Conservation (phyloP, 2,113 vertebrate species). For the Collichthys lucidus region DNA sequence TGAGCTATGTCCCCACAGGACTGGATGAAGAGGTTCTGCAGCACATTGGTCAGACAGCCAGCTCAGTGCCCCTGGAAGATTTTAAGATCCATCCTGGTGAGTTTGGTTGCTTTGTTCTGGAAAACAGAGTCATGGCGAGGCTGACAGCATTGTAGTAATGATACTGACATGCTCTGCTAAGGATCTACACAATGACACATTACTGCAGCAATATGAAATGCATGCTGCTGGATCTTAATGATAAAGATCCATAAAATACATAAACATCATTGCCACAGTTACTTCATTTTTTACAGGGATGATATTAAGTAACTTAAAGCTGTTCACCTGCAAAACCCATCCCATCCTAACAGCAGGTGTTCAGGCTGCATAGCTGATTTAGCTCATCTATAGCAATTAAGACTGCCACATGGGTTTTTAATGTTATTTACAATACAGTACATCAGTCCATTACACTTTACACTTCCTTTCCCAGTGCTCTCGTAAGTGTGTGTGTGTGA, state of each 20-base stretch:
- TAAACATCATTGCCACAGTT: constrained; percentile 21
- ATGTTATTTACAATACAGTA: constrained; percentile 25
- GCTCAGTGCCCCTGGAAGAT: constrained; percentile 90
- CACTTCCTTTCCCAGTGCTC: not conserved
- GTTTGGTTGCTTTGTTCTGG: constrained; percentile 28
- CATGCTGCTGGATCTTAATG: constrained; percentile 3
- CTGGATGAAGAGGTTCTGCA: constrained; percentile 86
- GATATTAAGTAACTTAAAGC: constrained; percentile 37
- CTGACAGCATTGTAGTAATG: not conserved
- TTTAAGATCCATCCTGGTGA: constrained; percentile 89
- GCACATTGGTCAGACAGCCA: constrained; percentile 90
- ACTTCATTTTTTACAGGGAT: not conserved
- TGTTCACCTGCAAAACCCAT: constrained; percentile 32
- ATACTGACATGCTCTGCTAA: not conserved
- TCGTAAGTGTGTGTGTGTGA: constrained; percentile 21
- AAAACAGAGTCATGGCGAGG: not conserved
- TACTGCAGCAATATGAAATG: not conserved
- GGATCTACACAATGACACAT: not conserved
- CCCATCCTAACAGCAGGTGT: constrained; percentile 20
- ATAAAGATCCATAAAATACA: constrained; percentile 23
- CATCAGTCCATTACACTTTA: constrained; percentile 2
- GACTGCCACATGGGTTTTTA: constrained; percentile 11
- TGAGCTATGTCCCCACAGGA: constrained; percentile 89
- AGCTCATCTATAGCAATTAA: not conserved
- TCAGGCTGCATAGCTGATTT: constrained; percentile 9